A percentile compares a stretch with the other conserved stretches of the same genome.
phyloP scores from a whole-genome alignment of 2,797 vertebrate genomes.

The Helicolenus hilgendorfi region DNA sequence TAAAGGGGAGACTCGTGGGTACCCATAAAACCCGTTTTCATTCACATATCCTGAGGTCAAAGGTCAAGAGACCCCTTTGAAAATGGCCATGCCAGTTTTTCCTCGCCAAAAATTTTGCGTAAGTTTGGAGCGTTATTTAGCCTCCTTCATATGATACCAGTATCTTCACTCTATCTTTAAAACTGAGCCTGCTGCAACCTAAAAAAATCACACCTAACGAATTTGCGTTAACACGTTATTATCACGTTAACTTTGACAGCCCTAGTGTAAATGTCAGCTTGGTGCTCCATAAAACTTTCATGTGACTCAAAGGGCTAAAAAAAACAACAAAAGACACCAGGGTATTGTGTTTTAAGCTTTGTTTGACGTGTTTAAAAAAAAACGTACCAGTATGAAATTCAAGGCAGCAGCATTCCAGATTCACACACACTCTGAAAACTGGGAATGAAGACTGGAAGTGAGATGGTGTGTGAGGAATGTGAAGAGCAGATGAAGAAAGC shows the following conservation, averaged over 20 bases:
- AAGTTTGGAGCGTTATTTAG: rapidly evolving
- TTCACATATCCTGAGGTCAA: too few relatives aligned
- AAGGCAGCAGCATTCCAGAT: not conserved
- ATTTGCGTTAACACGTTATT: too few relatives aligned
- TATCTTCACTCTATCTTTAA: too few relatives aligned
- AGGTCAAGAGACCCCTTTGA: too few relatives aligned
- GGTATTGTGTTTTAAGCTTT: not conserved
- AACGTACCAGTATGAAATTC: not conserved
- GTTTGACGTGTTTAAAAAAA: not conserved
- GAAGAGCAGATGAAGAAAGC: constrained; percentile 60
- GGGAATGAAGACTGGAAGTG: constrained; percentile 7
- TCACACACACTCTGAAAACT: constrained; percentile 16
- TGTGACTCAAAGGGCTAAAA: not conserved
- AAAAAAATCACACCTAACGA: too few relatives aligned
- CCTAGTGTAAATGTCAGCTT: not conserved
- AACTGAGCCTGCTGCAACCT: too few relatives aligned
- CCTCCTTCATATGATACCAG: too few relatives aligned
- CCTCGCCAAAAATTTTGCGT: too few relatives aligned
- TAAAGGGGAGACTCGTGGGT: too few relatives aligned
- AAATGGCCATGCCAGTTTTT: too few relatives aligned
- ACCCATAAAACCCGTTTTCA: too few relatives aligned
- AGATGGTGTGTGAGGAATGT: constrained; percentile 60
- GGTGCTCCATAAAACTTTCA: not conserved
- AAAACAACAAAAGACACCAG: not conserved
- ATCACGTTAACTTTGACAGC: too few relatives aligned